Evolutionary conservation across 2,113 vertebrate genomes (phyloP).

Genomic region (Ia io): DNA sequence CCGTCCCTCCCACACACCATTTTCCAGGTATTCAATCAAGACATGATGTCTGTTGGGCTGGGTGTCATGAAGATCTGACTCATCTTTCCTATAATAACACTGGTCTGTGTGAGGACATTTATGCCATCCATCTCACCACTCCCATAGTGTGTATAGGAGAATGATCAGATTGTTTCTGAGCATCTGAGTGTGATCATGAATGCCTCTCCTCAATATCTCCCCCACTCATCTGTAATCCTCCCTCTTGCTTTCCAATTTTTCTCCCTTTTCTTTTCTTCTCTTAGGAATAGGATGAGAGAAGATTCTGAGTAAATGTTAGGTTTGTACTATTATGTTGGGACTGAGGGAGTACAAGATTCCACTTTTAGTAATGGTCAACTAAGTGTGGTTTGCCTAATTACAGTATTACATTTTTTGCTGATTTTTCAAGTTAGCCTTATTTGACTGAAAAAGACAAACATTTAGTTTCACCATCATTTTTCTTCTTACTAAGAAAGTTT

Average conservation of each 20-base stretch:
- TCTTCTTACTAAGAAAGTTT: not conserved
- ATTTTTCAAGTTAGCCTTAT: not conserved
- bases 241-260: not conserved
- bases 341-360: not conserved
- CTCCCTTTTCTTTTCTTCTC: not conserved
- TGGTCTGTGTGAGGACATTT: not conserved
- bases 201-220: not conserved
- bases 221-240: not conserved
- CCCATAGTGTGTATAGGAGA: not conserved
- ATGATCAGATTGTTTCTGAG: not conserved
- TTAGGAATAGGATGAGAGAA: not conserved
- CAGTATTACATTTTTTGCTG: not conserved
- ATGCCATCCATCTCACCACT: not conserved
- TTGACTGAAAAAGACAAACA: not conserved
- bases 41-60: not conserved
- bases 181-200: not conserved
- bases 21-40: not conserved
- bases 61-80: not conserved
- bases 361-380: not conserved
- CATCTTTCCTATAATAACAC: not conserved
- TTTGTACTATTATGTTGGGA: not conserved
- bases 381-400: not conserved
- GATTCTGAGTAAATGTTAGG: not conserved
- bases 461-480: not conserved
- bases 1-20: accelerated